phyloP scores from a whole-genome alignment of 2,888 invertebrate genomes.

The Cerastoderma edule region DNA sequence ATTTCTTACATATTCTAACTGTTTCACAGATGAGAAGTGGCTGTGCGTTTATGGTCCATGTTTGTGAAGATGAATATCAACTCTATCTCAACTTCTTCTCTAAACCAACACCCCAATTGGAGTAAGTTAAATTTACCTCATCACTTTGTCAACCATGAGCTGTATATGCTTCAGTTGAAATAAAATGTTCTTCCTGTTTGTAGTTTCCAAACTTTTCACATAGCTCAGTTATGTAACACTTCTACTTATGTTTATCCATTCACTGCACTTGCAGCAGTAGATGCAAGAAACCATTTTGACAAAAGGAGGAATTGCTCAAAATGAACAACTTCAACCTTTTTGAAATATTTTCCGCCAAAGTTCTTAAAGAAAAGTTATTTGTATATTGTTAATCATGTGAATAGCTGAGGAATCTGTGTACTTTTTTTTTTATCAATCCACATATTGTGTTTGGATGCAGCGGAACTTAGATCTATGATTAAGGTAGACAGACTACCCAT shows the following conservation, averaged over 20 bases:
- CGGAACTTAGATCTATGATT: no score
- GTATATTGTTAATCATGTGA: no score
- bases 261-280: background rate
- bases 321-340: no score
- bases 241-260: background rate
- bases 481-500: no score
- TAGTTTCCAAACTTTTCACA: background rate
- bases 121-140: slow-evolving; percentile 73
- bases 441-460: no score
- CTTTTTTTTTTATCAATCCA: no score
- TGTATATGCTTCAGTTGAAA: background rate
- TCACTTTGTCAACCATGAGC: background rate
- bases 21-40: slow-evolving; percentile 88
- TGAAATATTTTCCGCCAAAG: no score
- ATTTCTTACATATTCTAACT: no score
- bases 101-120: slow-evolving; percentile 86
- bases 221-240: background rate
- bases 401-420: no score
- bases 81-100: slow-evolving; percentile 96
- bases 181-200: slow-evolving; percentile 2
- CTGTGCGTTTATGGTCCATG: slow-evolving; percentile 94
- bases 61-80: slow-evolving; percentile 97
- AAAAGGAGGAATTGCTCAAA: slow-evolving; percentile 5
- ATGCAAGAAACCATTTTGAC: background rate
- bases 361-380: no score